A percentile compares a stretch with the other conserved stretches of the same genome.
These are phyloP conservation scores for Caerostris extrusa DNA, from an alignment of 1,140 invertebrate species.

Conservation along the genomic window DNA sequence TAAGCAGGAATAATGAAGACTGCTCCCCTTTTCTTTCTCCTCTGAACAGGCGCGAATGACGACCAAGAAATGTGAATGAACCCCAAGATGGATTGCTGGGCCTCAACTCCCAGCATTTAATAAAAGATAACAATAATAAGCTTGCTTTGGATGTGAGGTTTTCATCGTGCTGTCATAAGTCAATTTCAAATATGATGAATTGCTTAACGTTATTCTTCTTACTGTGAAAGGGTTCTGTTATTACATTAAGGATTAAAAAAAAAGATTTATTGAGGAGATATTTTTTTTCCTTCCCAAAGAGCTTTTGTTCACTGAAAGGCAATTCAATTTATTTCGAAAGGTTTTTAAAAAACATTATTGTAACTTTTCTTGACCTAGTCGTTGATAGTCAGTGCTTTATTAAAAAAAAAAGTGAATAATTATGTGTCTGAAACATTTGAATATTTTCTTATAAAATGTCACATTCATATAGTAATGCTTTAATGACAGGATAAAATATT, in stretches of 20 bases:
- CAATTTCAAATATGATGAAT: conserved; percentile 71
- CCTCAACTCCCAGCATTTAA: conserved; percentile 7
- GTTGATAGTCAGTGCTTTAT: not conserved
- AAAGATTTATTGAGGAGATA: not conserved
- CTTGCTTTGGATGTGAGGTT: conserved; percentile 48
- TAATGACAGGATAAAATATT: no score
- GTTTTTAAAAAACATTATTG: not conserved
- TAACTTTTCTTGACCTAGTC: not conserved
- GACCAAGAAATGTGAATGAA: not conserved
- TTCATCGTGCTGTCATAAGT: conserved; percentile 55
- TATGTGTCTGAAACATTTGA: no score
- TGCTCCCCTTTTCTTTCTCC: not conserved
- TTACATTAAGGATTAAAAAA: not conserved
- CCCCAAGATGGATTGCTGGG: not conserved
- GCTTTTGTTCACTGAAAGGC: not conserved
- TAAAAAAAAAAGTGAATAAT: not conserved
- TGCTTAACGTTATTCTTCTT: conserved; percentile 2
- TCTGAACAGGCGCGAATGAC: not conserved
- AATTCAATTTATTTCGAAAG: conserved; percentile 37
- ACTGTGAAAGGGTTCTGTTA: conserved; percentile 8
- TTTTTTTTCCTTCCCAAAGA: not conserved
- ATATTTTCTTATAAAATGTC: no score
- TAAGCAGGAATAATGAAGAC: not conserved
- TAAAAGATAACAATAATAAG: conserved; percentile 49
- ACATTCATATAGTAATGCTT: no score